phyloP scores from a whole-genome alignment of 2,113 vertebrate genomes.

The Tupaia tana region DNA sequence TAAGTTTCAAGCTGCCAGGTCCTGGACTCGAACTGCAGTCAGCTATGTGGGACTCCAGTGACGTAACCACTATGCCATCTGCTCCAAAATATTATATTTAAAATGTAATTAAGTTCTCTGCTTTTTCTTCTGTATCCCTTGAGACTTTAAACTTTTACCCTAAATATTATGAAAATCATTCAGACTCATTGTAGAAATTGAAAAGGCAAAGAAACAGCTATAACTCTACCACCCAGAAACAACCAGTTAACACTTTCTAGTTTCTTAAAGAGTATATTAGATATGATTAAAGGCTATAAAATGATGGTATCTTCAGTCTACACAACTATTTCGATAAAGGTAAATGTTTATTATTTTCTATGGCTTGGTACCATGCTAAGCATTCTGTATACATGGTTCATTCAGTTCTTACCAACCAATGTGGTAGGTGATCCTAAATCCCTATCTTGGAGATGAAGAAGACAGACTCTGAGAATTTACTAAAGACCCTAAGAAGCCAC shows the following conservation, averaged over 20 bases:
- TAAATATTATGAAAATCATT: not conserved
- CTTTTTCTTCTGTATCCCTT: constrained; percentile 5
- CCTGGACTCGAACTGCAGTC: no score
- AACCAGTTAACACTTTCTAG: not conserved
- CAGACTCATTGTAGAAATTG: constrained; percentile 38
- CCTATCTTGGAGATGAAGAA: not conserved
- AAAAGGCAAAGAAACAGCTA: not conserved
- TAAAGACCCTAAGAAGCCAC: not conserved
- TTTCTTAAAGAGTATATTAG: not conserved
- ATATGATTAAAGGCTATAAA: not conserved
- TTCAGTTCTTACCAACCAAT: not conserved
- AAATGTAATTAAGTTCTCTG: not conserved
- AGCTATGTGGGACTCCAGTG: no score
- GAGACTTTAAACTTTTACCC: not conserved
- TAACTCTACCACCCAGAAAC: not conserved
- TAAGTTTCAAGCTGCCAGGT: no score
- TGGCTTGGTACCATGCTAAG: not conserved
- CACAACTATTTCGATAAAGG: not conserved
- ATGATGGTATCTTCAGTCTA: not conserved
- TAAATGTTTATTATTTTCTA: not conserved
- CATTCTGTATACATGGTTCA: not conserved
- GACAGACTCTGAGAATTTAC: not conserved
- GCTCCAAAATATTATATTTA: not conserved
- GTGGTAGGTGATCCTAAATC: not conserved
- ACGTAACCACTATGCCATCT: no score